Conservation (phyloP, 2,797 vertebrate genomes). For the Philypnodon macrostomus region DNA sequence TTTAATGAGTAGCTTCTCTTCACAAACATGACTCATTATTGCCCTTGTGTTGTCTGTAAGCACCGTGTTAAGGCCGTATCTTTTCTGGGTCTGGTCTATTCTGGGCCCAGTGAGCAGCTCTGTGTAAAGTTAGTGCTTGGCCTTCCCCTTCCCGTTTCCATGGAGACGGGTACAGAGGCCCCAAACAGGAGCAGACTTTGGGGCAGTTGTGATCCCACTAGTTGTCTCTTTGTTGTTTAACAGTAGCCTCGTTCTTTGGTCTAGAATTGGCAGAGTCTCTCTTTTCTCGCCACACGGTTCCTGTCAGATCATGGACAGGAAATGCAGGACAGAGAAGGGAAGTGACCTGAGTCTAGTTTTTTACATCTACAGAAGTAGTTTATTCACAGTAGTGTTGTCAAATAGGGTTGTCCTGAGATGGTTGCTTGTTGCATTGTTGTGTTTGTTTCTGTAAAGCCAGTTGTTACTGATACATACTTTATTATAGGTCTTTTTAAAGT, state of each 20-base stretch:
- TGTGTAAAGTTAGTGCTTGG: slow-evolving; percentile 36
- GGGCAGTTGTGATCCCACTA: slow-evolving; percentile 28
- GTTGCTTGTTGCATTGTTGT: no score
- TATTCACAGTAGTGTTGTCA: no score
- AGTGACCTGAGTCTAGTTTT: slow-evolving; percentile 44
- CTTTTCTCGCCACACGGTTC: slow-evolving; percentile 12
- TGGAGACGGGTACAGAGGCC: slow-evolving; percentile 38
- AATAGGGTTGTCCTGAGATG: no score
- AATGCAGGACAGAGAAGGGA: slow-evolving; percentile 50
- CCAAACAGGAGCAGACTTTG: slow-evolving; percentile 33
- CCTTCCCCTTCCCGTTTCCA: slow-evolving; percentile 31
- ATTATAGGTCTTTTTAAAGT: no score
- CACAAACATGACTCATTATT: slow-evolving; percentile 29
- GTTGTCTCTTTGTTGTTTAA: slow-evolving; percentile 17
- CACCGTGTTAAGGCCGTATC: slow-evolving; percentile 16
- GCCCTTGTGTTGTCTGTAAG: slow-evolving; percentile 38
- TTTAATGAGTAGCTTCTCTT: slow-evolving; percentile 11
- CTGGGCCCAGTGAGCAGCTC: slow-evolving; percentile 21
- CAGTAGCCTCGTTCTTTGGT: slow-evolving; percentile 13
- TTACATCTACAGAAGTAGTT: neutral
- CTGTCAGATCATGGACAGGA: slow-evolving; percentile 47
- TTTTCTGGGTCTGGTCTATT: slow-evolving; percentile 36
- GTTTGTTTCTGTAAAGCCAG: no score
- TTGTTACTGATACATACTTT: no score
- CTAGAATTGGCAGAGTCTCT: slow-evolving; percentile 9